phyloP scores from a whole-genome alignment of 2,888 invertebrate species.

The Hirtodrosophila alboralis region DNA sequence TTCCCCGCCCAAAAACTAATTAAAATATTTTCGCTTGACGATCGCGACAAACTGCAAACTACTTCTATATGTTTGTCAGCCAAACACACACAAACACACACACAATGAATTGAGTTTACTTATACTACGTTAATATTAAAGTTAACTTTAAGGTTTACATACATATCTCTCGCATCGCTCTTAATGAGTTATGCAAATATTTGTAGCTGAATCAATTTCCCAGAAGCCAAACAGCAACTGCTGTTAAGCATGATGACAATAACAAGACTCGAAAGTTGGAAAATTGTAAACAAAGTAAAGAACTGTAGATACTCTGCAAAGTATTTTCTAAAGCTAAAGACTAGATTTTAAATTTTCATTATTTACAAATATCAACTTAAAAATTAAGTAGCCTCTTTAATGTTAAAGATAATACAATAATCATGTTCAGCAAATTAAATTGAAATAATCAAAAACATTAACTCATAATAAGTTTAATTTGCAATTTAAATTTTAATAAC shows the following conservation, averaged over 20 bases:
- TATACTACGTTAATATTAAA: conserved; percentile 10
- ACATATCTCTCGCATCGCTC: conserved; percentile 53
- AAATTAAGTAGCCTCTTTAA: too few relatives aligned
- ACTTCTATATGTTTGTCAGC: conserved; percentile 22
- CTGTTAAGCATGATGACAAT: conserved; percentile 13
- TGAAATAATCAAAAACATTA: too few relatives aligned
- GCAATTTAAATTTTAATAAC: too few relatives aligned
- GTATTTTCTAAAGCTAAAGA: too few relatives aligned
- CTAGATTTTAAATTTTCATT: too few relatives aligned
- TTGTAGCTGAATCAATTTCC: conserved; percentile 66
- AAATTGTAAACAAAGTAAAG: background rate
- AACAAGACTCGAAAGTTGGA: conserved; percentile 1
- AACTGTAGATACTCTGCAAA: conserved; percentile 11
- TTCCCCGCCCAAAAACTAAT: conserved; percentile 69
- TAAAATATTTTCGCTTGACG: conserved; percentile 69
- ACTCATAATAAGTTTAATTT: too few relatives aligned
- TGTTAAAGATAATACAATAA: too few relatives aligned
- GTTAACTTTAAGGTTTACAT: conserved; percentile 15
- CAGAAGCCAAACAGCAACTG: conserved; percentile 37
- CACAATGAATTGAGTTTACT: conserved; percentile 19
- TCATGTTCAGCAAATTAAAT: too few relatives aligned
- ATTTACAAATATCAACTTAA: too few relatives aligned
- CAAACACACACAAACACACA: conserved; percentile 9
- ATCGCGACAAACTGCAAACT: conserved; percentile 61
- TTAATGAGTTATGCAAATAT: conserved; percentile 78